phyloP scores from a whole-genome alignment of 64 coral and sea anemone species.

The Trachythela sp. region DNA sequence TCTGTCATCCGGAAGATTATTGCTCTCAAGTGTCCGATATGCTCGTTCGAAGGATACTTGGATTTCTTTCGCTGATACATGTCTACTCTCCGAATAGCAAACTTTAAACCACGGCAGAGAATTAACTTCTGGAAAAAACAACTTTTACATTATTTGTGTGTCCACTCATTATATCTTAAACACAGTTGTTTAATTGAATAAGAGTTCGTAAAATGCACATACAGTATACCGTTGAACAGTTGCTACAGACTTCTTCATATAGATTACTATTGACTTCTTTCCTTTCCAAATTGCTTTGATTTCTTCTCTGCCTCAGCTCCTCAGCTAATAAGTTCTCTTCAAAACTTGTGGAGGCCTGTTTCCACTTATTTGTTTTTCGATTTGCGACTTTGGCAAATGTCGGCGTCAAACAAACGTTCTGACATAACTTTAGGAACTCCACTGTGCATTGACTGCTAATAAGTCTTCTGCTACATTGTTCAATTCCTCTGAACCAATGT shows the following conservation, averaged over 20 bases:
- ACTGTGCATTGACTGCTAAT: neutral
- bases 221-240: neutral
- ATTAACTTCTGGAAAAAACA: neutral
- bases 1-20: neutral
- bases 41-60: neutral
- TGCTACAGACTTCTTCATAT: neutral
- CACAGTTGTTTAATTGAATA: neutral
- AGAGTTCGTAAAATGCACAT: neutral
- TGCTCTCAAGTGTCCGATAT: neutral
- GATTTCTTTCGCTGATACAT: neutral
- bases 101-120: neutral
- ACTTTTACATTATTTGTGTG: neutral
- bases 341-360: too few relatives aligned
- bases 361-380: neutral
- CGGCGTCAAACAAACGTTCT: neutral
- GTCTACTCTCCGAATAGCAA: neutral
- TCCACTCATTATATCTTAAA: neutral
- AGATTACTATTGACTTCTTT: too few relatives aligned
- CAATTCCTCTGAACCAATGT: neutral
- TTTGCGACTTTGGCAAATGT: neutral
- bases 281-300: too few relatives aligned
- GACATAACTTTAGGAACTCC: neutral
- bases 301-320: too few relatives aligned
- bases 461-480: neutral
- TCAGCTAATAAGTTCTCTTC: too few relatives aligned